Base-by-base conservation (phyloP, 2,888 invertebrate species). In the Himalopsyche kuldschensis region DNA sequence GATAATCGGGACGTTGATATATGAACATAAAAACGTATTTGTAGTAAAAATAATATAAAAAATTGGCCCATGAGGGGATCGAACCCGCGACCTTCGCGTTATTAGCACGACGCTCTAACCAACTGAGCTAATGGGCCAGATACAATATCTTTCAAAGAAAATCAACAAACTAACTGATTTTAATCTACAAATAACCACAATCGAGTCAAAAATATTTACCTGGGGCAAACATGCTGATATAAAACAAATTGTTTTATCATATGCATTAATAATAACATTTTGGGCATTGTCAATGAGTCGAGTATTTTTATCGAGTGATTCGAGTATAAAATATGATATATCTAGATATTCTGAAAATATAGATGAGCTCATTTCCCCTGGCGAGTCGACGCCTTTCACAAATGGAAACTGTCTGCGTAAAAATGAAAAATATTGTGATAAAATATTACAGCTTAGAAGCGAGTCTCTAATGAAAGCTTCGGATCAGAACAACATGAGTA, bases 31-130 rank as follows among this genome's bases (percentile, higher is more conserved):
- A n/a, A n/a, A n/a, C n/a, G n/a, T n/a, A n/a, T n/a, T n/a, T n/a
- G n/a, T n/a, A n/a, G n/a, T n/a, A n/a, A n/a, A 41, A 41, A 41
- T 15, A 3, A 1, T 15, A 41, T 84, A 87, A 88, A 87, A 88
- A 87, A 82, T 47, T 91, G 93, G 93, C 93, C 93, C 93, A 93
- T 94, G 93, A 91, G 93, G 93, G 94, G 93, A 94, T 94, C 94
- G 94, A 94, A 94, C 94, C 93, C 94, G 92, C 93, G 94, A 94
- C 94, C 94, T 94, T 94, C 94, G 94, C 94, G 94, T 94, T 94
- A 94, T 94, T 94, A 94, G 94, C 94, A 94, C 94, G 94, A 94
- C 94, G 94, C 94, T 94, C 94, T 94, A 94, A 94, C 94, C 94
- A 94, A 94, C 94, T 94, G 94, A 94, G 94, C 94, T 94, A 94